phyloP scores from a whole-genome alignment of 2,888 invertebrate genomes.

The Dryomyza anilis region DNA sequence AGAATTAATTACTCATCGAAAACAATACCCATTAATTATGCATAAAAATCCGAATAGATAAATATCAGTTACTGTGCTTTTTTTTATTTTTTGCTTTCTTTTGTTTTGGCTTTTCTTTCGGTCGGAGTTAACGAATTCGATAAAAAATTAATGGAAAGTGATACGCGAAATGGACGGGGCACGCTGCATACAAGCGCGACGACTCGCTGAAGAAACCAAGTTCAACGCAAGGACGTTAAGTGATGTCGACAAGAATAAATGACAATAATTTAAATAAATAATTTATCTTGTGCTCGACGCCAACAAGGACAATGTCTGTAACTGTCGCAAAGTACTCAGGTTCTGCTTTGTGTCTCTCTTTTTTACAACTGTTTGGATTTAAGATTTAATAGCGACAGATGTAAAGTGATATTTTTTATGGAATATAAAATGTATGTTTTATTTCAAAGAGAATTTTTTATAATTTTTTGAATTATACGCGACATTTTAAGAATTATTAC shows the following conservation, averaged over 20 bases:
- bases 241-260: constrained; percentile 27
- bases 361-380: too few relatives aligned
- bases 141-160: constrained; percentile 12
- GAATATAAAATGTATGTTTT: too few relatives aligned
- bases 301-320: too few relatives aligned
- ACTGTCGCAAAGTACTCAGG: too few relatives aligned
- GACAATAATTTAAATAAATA: constrained; percentile 25
- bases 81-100: not conserved
- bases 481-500: too few relatives aligned
- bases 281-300: too few relatives aligned
- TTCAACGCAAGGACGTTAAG: constrained; percentile 18
- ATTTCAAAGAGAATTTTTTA: too few relatives aligned
- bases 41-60: not conserved
- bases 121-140: not conserved
- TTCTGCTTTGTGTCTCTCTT: not conserved
- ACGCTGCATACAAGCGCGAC: not conserved
- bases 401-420: too few relatives aligned
- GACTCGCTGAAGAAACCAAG: not conserved
- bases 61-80: constrained; percentile 9
- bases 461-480: too few relatives aligned
- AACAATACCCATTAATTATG: not conserved
- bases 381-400: too few relatives aligned
- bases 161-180: not conserved
- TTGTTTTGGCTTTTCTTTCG: not conserved
- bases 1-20: constrained; percentile 2